Evolutionary conservation across 1,140 invertebrate genomes (phyloP).

Genomic region (Apis mellifera): Amel_HAv3.1 CM009937.2:10411001-10411500

Average conservation of each 20-base stretch:
- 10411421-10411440: conserved; percentile 53
- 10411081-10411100: conserved; percentile 47
- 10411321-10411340: conserved; percentile 50
- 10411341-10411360: conserved; percentile 46
- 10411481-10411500: conserved; percentile 54
- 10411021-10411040: conserved; percentile 43
- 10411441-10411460: conserved; percentile 54
- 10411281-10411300: conserved; percentile 21
- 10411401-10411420: conserved; percentile 27
- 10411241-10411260: conserved; percentile 51
- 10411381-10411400: conserved; percentile 27
- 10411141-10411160: conserved; percentile 49
- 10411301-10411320: conserved; percentile 8
- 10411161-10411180: conserved; percentile 30
- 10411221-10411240: conserved; percentile 46
- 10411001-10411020: conserved; percentile 9
- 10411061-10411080: conserved; percentile 20
- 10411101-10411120: conserved; percentile 10
- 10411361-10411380: conserved; percentile 45
- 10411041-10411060: conserved; percentile 14
- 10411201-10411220: conserved; percentile 21
- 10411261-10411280: conserved; percentile 53
- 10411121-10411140: conserved; percentile 43
- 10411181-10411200: neutral
- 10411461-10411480: conserved; percentile 35